Conservation (phyloP, 2,888 invertebrate species). For the Venusia cambrica region DNA sequence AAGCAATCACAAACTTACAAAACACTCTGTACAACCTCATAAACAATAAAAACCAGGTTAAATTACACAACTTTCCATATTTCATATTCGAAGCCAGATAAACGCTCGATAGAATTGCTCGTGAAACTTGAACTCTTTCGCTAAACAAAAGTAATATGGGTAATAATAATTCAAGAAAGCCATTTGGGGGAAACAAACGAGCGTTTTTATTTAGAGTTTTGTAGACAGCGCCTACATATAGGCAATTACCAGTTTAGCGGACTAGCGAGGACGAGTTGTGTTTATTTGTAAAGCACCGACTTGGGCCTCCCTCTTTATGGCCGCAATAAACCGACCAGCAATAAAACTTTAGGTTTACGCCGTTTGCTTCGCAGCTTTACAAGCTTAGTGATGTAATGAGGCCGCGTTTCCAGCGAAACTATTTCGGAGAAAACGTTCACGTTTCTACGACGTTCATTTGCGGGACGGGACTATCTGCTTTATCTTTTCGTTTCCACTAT, state of each 20-base stretch:
- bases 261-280: slow-evolving; percentile 29
- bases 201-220: slow-evolving; percentile 31
- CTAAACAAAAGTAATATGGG: slow-evolving; percentile 27
- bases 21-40: slow-evolving; percentile 12
- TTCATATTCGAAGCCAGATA: slow-evolving; percentile 20
- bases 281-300: slow-evolving; percentile 48
- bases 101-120: slow-evolving; percentile 24
- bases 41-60: slow-evolving; percentile 19
- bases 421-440: slow-evolving; percentile 17
- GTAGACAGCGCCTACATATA: slow-evolving; percentile 27
- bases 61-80: slow-evolving; percentile 24
- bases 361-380: slow-evolving; percentile 36
- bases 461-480: slow-evolving; percentile 3
- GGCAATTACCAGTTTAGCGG: slow-evolving; percentile 40
- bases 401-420: slow-evolving; percentile 22
- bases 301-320: slow-evolving; percentile 43
- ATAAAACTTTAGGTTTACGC: slow-evolving; percentile 57
- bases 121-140: slow-evolving; percentile 26
- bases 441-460: slow-evolving; percentile 11
- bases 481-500: slow-evolving; percentile 12
- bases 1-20: slow-evolving; percentile 9
- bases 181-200: slow-evolving; percentile 25
- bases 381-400: slow-evolving; percentile 36
- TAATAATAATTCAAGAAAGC: slow-evolving; percentile 28
- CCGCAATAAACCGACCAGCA: slow-evolving; percentile 49